These are phyloP conservation scores for Drosophila histrio DNA, from an alignment of 2,888 invertebrate species.

Conservation along the genomic window DNA sequence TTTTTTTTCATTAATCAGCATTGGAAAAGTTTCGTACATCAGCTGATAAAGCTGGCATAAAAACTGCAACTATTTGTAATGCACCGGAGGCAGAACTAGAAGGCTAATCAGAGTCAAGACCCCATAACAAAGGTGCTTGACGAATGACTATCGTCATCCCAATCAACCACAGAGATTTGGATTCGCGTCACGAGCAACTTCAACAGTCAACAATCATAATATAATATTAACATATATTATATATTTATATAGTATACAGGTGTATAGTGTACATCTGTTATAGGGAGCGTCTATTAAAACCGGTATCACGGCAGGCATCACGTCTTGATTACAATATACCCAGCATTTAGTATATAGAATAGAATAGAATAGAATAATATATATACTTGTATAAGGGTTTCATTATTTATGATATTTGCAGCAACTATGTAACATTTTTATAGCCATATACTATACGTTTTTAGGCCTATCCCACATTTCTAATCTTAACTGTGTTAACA, in stretches of 20 bases:
- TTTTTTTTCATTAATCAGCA: constrained; percentile 53
- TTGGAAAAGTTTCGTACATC: constrained; percentile 44
- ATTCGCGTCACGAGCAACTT: constrained; percentile 53
- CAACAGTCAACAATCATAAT: constrained; percentile 34
- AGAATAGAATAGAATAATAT: constrained; percentile 1
- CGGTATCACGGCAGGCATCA: constrained; percentile 52
- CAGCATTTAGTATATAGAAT: constrained; percentile 8
- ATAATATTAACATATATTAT: constrained; percentile 1
- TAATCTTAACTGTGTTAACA: constrained; percentile 12
- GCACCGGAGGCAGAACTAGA: constrained; percentile 11
- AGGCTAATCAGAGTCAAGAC: constrained; percentile 43
- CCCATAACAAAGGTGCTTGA: constrained; percentile 17
- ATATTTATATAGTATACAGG: constrained; percentile 2
- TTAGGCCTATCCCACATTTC: constrained; percentile 4
- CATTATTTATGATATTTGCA: constrained; percentile 5
- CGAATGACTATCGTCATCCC: constrained; percentile 28
- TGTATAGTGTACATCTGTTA: neutral
- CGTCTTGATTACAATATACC: constrained; percentile 39
- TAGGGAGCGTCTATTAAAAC: constrained; percentile 36
- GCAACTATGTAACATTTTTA: neutral
- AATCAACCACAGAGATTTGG: constrained; percentile 25
- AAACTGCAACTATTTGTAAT: constrained; percentile 27
- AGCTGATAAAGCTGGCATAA: constrained; percentile 32
- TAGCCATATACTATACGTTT: neutral
- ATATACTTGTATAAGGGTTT: constrained; percentile 1